Base-by-base conservation (phyloP, 2,888 invertebrate genomes). In the Frankliniella fusca region DNA sequence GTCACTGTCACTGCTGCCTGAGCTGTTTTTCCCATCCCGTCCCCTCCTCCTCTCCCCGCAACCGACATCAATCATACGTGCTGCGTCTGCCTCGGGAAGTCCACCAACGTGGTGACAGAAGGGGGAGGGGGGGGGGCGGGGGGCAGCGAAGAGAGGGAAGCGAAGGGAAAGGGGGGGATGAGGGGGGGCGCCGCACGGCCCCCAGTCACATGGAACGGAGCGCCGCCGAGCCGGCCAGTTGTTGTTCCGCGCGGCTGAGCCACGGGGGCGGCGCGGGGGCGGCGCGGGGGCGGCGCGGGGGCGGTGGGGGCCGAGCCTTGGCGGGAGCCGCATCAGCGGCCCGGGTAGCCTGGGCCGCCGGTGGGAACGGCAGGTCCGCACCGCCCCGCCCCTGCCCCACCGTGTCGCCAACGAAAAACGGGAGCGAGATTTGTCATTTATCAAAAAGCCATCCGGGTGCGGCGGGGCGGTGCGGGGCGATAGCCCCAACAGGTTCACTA, bases 181-280 rank as follows among this genome's bases (percentile, higher is more conserved):
- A 20, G 10, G 54, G 54, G 3, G 54, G 54, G 54, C 10, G n/a
- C 61, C 61, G 61, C 18, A n/a, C 38, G 61, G 61, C n/a, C 61
- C 61, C n/a, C 70, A 76, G 70, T 76, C 70, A 27, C 70, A 76
- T 76, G 70, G 70, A 76, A 76, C 70, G 70, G 70, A 76, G n/a
- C 70, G n/a, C 54, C 38, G 20, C 54, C 54, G 54, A 15, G 70
- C 70, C 27, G 70, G 9, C 23, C 70, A 23, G 70, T 76, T 76
- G 70, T 23, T 23, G 70, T 76, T 76, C 23, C 70, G 70, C 27
- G 23, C 27, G 70, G 70, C 70, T 76, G 27, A 9, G 23, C 70
- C 70, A 27, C n/a, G 8, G 70, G 27, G 38, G 38, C 38, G 38
- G 38, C 38, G 38, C 38, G 38, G 38, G 38, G 38, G 38, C 38